These are phyloP conservation scores for Neodiprion virginianus DNA, from an alignment of 1,140 invertebrate genomes.

Conservation along the genomic window DNA sequence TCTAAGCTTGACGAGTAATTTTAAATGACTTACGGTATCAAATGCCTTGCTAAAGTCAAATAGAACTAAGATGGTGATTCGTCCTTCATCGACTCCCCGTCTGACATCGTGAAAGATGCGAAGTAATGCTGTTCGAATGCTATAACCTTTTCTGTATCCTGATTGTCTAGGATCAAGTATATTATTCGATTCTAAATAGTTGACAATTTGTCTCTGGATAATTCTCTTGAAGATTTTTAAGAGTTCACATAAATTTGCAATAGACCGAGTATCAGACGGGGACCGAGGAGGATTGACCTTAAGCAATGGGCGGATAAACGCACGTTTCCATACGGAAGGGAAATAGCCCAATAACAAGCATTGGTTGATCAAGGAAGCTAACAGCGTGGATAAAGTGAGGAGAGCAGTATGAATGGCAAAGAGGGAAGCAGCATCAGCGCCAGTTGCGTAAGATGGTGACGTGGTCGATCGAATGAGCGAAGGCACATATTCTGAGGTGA, in stretches of 20 bases:
- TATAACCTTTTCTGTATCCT: background rate
- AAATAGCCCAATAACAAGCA: background rate
- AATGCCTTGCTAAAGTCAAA: constrained; percentile 7
- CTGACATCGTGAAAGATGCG: background rate
- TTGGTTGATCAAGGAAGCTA: background rate
- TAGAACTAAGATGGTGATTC: background rate
- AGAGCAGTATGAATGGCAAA: background rate
- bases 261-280: too few species aligned
- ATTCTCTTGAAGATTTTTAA: background rate
- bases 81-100: constrained; percentile 3
- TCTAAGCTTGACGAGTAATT: background rate
- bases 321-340: background rate
- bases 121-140: background rate
- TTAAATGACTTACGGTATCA: background rate
- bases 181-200: background rate
- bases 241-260: too few species aligned
- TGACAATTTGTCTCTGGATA: background rate
- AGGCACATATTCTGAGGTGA: background rate
- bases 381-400: background rate
- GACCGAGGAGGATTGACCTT: background rate
- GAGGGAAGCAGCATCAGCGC: background rate
- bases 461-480: background rate
- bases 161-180: constrained; percentile 1
- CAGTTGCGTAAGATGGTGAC: background rate
- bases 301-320: background rate